phyloP scores from a whole-genome alignment of 1,140 invertebrate species.

The Rhysida immarginata region DNA sequence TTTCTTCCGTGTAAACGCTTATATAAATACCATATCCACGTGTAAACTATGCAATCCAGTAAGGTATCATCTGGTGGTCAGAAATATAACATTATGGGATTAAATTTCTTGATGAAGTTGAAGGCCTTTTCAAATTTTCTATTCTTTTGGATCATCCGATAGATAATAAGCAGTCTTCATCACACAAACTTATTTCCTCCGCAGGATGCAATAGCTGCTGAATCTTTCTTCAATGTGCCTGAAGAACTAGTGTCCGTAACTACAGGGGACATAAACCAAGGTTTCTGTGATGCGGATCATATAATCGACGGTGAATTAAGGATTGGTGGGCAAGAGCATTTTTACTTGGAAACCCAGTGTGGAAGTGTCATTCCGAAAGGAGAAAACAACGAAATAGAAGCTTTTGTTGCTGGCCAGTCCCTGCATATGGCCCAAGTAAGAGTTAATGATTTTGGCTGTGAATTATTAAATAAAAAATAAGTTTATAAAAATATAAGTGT shows the following conservation, averaged over 20 bases:
- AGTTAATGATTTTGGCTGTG: no score
- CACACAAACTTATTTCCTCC: not conserved
- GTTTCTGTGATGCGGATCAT: conserved; percentile 34
- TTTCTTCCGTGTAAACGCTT: no score
- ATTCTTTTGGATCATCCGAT: no score
- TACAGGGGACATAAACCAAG: not conserved
- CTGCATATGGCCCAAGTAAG: conserved; percentile 49
- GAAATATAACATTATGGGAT: no score
- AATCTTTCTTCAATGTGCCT: not conserved
- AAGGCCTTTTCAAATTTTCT: no score
- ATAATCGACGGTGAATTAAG: conserved; percentile 54
- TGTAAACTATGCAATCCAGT: no score
- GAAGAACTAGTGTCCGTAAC: no score
- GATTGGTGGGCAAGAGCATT: conserved; percentile 88
- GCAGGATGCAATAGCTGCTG: not conserved
- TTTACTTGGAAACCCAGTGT: conserved; percentile 82
- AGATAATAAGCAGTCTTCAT: not conserved
- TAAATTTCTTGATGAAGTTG: no score
- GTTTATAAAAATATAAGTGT: no score
- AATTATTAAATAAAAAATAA: no score
- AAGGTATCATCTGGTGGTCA: no score
- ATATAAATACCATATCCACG: no score
- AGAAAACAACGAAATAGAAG: conserved; percentile 69
- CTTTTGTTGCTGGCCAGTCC: conserved; percentile 69
- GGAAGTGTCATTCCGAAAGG: conserved; percentile 54